These are phyloP conservation scores for Myripristis murdjan DNA, from an alignment of 2,797 vertebrate genomes.

Conservation along the genomic window DNA sequence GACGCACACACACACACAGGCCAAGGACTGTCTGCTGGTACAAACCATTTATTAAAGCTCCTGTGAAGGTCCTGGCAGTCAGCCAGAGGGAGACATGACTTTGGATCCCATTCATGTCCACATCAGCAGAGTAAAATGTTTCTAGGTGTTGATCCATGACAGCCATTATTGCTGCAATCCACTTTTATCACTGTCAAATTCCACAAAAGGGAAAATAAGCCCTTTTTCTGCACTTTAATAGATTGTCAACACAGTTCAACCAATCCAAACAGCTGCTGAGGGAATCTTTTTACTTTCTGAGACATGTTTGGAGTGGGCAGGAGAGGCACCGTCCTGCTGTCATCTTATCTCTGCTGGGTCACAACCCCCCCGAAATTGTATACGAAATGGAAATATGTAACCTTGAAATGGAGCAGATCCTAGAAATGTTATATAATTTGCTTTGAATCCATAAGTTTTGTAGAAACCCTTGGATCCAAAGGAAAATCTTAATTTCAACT, in stretches of 20 bases:
- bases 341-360: slow-evolving; percentile 45
- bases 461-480: neutral
- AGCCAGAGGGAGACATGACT: slow-evolving; percentile 84
- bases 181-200: slow-evolving; percentile 85
- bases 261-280: slow-evolving; percentile 71
- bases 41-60: slow-evolving; percentile 86
- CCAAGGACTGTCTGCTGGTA: slow-evolving; percentile 82
- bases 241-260: slow-evolving; percentile 78
- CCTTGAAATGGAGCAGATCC: slow-evolving; percentile 31
- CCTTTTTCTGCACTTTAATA: slow-evolving; percentile 72
- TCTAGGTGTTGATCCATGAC: slow-evolving; percentile 85
- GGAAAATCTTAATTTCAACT: neutral
- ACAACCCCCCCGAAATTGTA: slow-evolving; percentile 28
- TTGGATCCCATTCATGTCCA: slow-evolving; percentile 85
- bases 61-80: slow-evolving; percentile 86
- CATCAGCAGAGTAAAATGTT: slow-evolving; percentile 85
- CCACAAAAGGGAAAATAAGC: slow-evolving; percentile 79
- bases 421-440: slow-evolving; percentile 21
- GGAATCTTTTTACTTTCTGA: slow-evolving; percentile 75
- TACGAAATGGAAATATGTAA: slow-evolving; percentile 33
- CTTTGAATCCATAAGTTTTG: slow-evolving; percentile 6
- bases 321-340: slow-evolving; percentile 31
- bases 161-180: slow-evolving; percentile 85
- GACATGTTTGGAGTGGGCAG: slow-evolving; percentile 66
- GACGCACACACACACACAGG: slow-evolving; percentile 43